phyloP scores from a whole-genome alignment of 92 coral and sea anemone species.

The Bergia puertoricense region DNA sequence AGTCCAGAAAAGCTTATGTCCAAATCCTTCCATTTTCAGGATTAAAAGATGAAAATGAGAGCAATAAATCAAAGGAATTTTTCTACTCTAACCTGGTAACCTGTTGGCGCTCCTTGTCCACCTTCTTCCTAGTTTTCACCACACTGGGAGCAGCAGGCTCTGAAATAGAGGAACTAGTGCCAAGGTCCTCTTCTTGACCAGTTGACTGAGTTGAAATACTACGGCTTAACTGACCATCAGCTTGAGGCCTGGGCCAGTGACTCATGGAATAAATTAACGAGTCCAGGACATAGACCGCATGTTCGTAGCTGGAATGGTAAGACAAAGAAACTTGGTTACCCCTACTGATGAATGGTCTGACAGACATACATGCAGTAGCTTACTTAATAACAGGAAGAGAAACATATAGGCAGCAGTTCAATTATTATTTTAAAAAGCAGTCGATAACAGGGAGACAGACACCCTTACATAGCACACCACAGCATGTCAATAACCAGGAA shows the following conservation, averaged over 20 bases:
- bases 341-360: background rate
- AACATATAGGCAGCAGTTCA: no score
- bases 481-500: no score
- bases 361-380: background rate
- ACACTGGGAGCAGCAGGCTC: constrained; percentile 35
- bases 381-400: no score
- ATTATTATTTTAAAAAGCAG: no score
- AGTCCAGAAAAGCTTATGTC: no score
- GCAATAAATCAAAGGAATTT: background rate
- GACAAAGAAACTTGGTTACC: background rate
- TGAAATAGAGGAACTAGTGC: constrained; percentile 46
- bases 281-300: constrained; percentile 84
- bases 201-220: constrained; percentile 61
- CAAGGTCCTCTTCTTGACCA: constrained; percentile 61
- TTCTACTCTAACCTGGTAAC: constrained; percentile 13
- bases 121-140: constrained; percentile 50
- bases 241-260: constrained; percentile 69
- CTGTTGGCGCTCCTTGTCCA: constrained; percentile 65
- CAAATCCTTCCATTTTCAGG: background rate
- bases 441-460: no score
- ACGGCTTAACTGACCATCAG: constrained; percentile 45
- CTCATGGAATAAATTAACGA: constrained; percentile 77
- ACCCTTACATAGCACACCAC: no score
- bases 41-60: background rate
- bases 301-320: constrained; percentile 71